These are phyloP conservation scores for Coelopa frigida DNA, from an alignment of 1,140 invertebrate genomes.

Conservation along the genomic window DNA sequence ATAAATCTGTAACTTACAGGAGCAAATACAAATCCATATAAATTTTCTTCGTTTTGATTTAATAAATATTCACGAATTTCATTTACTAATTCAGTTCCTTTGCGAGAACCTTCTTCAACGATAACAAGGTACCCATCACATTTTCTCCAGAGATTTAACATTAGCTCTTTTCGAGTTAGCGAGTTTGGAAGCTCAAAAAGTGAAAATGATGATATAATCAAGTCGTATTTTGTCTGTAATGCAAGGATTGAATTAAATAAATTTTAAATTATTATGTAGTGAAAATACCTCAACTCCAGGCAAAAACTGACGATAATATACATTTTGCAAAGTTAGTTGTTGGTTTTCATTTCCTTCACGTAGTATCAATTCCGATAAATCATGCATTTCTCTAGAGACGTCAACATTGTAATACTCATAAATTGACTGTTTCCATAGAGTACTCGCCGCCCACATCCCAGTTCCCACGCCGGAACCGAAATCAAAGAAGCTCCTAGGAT, in stretches of 20 bases:
- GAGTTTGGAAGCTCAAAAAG: constrained; percentile 69
- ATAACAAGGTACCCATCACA: constrained; percentile 75
- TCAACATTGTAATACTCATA: constrained; percentile 81
- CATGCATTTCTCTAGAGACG: constrained; percentile 68
- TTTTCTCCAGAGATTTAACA: constrained; percentile 80
- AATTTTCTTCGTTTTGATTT: constrained; percentile 40
- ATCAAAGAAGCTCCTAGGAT: constrained; percentile 72
- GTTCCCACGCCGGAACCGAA: constrained; percentile 87
- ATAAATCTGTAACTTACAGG: constrained; percentile 51
- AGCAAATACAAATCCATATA: constrained; percentile 59
- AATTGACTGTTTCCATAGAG: constrained; percentile 61
- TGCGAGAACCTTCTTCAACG: constrained; percentile 74
- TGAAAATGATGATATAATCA: constrained; percentile 74
- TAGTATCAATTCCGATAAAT: constrained; percentile 65
- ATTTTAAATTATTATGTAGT: constrained; percentile 1
- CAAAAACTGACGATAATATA: constrained; percentile 74
- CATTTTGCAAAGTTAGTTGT: constrained; percentile 50
- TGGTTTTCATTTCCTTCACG: constrained; percentile 55
- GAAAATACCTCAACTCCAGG: constrained; percentile 51
- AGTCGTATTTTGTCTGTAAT: constrained; percentile 63
- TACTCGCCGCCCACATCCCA: constrained; percentile 70
- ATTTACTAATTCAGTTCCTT: constrained; percentile 68
- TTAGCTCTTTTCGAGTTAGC: constrained; percentile 57
- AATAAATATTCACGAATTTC: constrained; percentile 70
- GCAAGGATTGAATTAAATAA: constrained; percentile 1